Conservation (phyloP, 53 echinoderm and acorn worm species). For the Patiria pectinifera region DNA sequence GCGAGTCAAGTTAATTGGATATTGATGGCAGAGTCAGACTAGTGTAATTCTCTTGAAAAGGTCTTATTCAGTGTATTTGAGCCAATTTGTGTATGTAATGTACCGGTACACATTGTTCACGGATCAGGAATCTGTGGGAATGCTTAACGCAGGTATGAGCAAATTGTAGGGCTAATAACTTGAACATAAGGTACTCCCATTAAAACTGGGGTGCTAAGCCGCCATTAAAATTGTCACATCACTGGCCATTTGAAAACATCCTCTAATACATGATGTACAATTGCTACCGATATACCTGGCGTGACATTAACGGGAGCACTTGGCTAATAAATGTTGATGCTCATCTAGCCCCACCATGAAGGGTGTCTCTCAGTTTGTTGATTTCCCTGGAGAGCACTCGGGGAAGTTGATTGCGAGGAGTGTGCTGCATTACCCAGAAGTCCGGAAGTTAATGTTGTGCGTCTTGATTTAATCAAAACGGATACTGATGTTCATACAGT, state of each 20-base stretch:
- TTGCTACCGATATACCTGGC: conserved; percentile 7
- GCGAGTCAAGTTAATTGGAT: too few species aligned
- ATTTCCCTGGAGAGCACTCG: conserved; percentile 37
- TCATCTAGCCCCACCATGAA: conserved; percentile 6
- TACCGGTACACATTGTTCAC: too few species aligned
- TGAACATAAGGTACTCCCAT: too few species aligned
- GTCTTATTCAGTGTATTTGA: too few species aligned
- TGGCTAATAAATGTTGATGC: conserved; percentile 14
- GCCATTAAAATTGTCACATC: neutral
- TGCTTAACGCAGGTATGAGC: too few species aligned
- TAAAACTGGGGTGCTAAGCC: neutral
- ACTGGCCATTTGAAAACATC: neutral
- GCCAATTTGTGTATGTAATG: too few species aligned
- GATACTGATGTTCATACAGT: conserved; percentile 16
- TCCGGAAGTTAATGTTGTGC: conserved; percentile 22
- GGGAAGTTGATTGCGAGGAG: neutral
- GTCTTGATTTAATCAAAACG: conserved; percentile 1
- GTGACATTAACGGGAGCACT: neutral
- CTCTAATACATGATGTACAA: too few species aligned
- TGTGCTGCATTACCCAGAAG: neutral
- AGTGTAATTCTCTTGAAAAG: too few species aligned
- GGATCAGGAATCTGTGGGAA: too few species aligned
- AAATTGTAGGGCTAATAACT: too few species aligned
- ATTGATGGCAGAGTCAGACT: too few species aligned
- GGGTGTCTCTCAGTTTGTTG: conserved; percentile 23